These are phyloP conservation scores for Parasteatoda tepidariorum DNA, from an alignment of 1,140 invertebrate genomes.

Conservation along the genomic window DNA sequence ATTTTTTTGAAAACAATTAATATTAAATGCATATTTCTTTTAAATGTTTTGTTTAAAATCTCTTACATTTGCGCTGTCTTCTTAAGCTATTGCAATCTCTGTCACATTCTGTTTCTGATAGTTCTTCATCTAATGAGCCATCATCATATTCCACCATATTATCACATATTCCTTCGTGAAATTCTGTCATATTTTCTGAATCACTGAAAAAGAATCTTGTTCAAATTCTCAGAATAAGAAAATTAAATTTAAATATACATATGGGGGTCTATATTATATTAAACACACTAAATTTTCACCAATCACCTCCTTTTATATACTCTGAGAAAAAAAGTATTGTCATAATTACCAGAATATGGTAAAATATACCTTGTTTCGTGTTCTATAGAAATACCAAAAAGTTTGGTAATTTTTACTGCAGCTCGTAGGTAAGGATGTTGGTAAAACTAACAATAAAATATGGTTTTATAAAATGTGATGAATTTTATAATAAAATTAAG, in stretches of 20 bases:
- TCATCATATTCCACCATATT: constrained; percentile 42
- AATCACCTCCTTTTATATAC: too few species aligned
- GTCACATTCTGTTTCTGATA: constrained; percentile 53
- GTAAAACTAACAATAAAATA: too few species aligned
- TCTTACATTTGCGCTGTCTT: constrained; percentile 40
- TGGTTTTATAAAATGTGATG: too few species aligned
- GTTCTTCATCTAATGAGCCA: constrained; percentile 40
- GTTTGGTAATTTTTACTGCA: too few species aligned
- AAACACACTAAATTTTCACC: background rate
- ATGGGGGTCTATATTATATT: background rate
- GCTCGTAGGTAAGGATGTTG: too few species aligned
- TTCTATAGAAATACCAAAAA: too few species aligned
- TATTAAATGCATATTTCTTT: background rate
- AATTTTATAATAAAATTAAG: too few species aligned
- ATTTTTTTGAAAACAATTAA: too few species aligned
- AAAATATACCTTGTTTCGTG: too few species aligned
- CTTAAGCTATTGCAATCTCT: constrained; percentile 34
- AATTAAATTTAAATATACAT: background rate
- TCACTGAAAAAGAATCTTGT: constrained; percentile 34
- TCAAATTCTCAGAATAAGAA: too few species aligned
- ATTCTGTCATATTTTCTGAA: constrained; percentile 42
- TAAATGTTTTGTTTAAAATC: background rate
- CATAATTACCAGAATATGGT: too few species aligned
- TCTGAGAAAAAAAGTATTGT: too few species aligned
- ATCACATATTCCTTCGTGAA: constrained; percentile 32